Conservation (phyloP, 2,797 vertebrate species). For the Pangasius macronema region DNA sequence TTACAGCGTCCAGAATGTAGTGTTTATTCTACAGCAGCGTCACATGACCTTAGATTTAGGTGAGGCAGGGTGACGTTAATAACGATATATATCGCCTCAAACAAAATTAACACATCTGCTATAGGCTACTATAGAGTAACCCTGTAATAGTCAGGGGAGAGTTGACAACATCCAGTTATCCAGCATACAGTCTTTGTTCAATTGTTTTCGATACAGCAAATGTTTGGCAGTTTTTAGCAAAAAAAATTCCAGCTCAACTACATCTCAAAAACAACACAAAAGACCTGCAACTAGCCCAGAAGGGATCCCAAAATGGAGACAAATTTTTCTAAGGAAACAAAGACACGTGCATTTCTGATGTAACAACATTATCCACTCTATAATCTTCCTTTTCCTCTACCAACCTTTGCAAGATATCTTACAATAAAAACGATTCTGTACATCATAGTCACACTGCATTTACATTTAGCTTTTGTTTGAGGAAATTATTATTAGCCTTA, state of each 20-base stretch:
- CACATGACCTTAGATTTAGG: no score
- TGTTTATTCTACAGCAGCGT: no score
- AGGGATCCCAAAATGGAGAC: not conserved
- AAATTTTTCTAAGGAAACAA: not conserved
- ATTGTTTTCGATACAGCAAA: no score
- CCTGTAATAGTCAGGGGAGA: not conserved
- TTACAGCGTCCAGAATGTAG: no score
- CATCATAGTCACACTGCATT: not conserved
- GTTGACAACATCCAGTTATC: not conserved
- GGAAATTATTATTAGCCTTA: no score
- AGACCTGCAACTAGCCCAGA: not conserved
- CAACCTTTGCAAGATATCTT: not conserved
- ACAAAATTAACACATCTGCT: not conserved
- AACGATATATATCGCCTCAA: not conserved
- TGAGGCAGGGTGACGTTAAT: no score
- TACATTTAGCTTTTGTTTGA: not conserved
- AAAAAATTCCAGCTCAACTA: no score
- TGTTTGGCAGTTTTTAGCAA: no score
- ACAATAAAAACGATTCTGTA: not conserved
- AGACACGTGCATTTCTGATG: not conserved
- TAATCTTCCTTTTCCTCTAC: not conserved
- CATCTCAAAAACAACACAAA: not conserved
- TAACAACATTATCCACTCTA: not conserved
- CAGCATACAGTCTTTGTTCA: not conserved
- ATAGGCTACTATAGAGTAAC: not conserved